A percentile compares a stretch with the other conserved stretches of the same genome.
Conservation (phyloP, 2,113 vertebrate genomes). For the Cyprinodon tularosa region DNA sequence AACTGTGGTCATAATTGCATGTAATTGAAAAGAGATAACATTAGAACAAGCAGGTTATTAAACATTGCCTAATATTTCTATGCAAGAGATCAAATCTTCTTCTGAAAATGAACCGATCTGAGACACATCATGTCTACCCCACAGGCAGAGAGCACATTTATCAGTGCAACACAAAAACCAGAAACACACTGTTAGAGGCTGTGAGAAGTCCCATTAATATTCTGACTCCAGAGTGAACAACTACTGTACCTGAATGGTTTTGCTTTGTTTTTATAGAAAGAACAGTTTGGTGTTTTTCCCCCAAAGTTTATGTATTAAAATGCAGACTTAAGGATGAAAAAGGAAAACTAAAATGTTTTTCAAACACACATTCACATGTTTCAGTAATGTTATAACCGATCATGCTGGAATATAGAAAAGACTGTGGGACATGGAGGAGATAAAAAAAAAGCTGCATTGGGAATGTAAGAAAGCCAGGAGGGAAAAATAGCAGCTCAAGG, state of each 20-base stretch:
- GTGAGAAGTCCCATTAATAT: too few species aligned
- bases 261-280: too few species aligned
- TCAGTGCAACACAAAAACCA: background rate
- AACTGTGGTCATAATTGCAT: too few species aligned
- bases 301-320: background rate
- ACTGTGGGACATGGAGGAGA: constrained; percentile 47
- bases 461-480: constrained; percentile 60
- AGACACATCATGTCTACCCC: background rate
- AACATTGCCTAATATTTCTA: background rate
- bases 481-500: constrained; percentile 66
- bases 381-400: constrained; percentile 45
- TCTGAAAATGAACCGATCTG: background rate
- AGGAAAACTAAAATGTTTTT: constrained; percentile 24
- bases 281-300: background rate
- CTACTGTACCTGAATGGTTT: too few species aligned
- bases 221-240: too few species aligned
- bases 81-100: background rate
- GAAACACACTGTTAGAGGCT: background rate
- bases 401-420: constrained; percentile 41
- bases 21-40: background rate
- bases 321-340: constrained; percentile 17
- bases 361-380: constrained; percentile 34
- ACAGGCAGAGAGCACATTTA: background rate
- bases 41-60: background rate
- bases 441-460: constrained; percentile 52